Evolutionary conservation across 2,888 invertebrate genomes (phyloP).

Genomic region (Thereva nobilitata): DNA sequence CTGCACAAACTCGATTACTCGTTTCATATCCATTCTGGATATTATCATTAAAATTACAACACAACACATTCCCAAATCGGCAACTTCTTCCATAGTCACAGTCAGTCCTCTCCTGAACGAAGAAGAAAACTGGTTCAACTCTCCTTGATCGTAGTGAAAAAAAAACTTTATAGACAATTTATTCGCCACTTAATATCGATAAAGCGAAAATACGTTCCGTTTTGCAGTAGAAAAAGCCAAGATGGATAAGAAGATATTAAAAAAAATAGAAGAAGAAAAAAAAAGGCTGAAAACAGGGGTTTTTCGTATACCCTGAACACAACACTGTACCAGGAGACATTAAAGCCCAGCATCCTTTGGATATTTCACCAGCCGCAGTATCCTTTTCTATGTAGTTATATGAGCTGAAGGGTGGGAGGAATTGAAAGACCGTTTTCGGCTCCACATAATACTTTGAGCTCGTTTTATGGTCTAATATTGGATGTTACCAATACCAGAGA

Average conservation of each 20-base stretch:
- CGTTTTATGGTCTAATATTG: conserved; percentile 56
- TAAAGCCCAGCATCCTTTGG: conserved; percentile 13
- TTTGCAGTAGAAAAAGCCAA: conserved; percentile 34
- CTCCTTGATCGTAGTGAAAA: conserved; percentile 15
- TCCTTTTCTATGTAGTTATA: too few relatives aligned
- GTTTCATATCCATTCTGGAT: conserved; percentile 3
- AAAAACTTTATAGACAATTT: conserved; percentile 54
- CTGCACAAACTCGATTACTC: conserved; percentile 1
- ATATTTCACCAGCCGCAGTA: neutral
- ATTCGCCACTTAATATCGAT: conserved; percentile 52
- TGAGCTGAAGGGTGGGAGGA: too few relatives aligned
- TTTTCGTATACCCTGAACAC: too few relatives aligned
- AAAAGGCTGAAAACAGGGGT: too few relatives aligned
- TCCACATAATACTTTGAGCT: conserved; percentile 54
- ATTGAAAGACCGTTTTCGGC: too few relatives aligned
- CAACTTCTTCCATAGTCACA: neutral
- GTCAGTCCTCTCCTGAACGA: neutral
- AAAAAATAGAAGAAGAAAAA: too few relatives aligned
- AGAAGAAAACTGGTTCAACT: too few relatives aligned
- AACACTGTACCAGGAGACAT: too few relatives aligned
- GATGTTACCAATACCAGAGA: conserved; percentile 36
- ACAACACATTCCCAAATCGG: conserved; percentile 32
- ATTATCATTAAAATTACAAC: conserved; percentile 39
- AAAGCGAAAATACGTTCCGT: conserved; percentile 47
- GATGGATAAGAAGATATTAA: conserved; percentile 9